phyloP scores from a whole-genome alignment of 2,888 invertebrate species.

The Elgonia sp. region DNA sequence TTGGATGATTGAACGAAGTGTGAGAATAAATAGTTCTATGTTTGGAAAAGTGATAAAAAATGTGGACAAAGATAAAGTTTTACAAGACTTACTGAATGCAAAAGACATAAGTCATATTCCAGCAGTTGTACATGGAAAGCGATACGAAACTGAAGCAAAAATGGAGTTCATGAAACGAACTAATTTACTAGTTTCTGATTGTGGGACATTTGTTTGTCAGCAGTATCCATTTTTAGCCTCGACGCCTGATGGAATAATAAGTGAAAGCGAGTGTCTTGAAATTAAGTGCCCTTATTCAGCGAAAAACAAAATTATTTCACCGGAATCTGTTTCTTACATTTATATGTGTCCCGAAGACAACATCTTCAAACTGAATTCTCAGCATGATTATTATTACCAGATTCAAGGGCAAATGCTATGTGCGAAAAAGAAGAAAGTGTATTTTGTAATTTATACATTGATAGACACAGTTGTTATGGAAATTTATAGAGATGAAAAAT shows the following conservation, averaged over 20 bases:
- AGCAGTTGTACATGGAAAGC: conserved; percentile 58
- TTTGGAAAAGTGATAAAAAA: conserved; percentile 35
- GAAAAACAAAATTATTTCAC: conserved; percentile 36
- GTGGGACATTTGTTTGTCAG: conserved; percentile 46
- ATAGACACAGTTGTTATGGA: conserved; percentile 41
- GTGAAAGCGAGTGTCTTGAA: conserved; percentile 56
- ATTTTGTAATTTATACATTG: conserved; percentile 67
- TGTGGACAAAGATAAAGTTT: conserved; percentile 21
- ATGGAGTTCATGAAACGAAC: conserved; percentile 14
- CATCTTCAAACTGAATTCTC: conserved; percentile 42
- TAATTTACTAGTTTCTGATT: conserved; percentile 11
- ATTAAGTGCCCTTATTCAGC: conserved; percentile 68
- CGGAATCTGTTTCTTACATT: conserved; percentile 64
- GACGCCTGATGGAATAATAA: conserved; percentile 67
- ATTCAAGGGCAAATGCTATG: conserved; percentile 66
- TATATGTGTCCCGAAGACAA: conserved; percentile 43
- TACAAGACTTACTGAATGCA: conserved; percentile 13
- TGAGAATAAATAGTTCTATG: conserved; percentile 43
- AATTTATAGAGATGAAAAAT: conserved; percentile 65
- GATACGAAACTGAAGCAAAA: conserved; percentile 60
- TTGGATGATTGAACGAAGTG: conserved; percentile 26
- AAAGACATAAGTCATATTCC: conserved; percentile 26
- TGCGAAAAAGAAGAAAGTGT: conserved; percentile 61
- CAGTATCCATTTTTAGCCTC: conserved; percentile 65
- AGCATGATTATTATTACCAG: conserved; percentile 70